Conservation (phyloP, 1,140 invertebrate genomes). For the Trichomalopsis sarcophagae region DNA sequence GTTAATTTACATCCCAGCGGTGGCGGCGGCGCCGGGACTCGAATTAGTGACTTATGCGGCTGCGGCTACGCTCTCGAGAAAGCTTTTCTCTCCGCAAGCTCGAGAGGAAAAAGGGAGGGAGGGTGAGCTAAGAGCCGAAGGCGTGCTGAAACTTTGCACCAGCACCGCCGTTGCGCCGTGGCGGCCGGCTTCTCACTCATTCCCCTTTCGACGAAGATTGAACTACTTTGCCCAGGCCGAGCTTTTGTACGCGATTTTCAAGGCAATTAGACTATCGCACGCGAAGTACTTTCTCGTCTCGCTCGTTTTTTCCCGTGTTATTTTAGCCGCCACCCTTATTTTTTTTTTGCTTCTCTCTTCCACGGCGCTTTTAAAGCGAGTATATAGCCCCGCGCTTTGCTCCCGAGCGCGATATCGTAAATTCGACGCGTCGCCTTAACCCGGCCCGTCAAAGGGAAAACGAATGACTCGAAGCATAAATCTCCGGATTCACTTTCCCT, state of each 20-base stretch:
- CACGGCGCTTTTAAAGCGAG: background rate
- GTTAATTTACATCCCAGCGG: constrained; percentile 47
- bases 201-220: constrained; percentile 29
- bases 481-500: constrained; percentile 12
- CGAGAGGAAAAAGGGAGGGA: background rate
- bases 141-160: constrained; percentile 44
- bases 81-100: background rate
- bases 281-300: background rate
- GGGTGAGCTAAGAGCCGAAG: constrained; percentile 26
- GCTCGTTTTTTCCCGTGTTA: background rate
- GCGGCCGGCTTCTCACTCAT: background rate
- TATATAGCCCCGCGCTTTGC: background rate
- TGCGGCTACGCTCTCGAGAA: background rate
- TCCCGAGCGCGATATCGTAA: constrained; percentile 15
- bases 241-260: constrained; percentile 48
- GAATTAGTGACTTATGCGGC: constrained; percentile 41
- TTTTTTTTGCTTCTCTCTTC: background rate
- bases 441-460: constrained; percentile 21
- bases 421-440: constrained; percentile 29
- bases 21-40: background rate
- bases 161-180: background rate
- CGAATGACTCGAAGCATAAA: constrained; percentile 18
- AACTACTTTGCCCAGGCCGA: constrained; percentile 27
- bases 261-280: constrained; percentile 47
- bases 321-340: background rate